Evolutionary conservation across 2,797 vertebrate genomes (phyloP), one percentile per base, ranked within the genome.

Genomic region (Clarias pachynema): DNA sequence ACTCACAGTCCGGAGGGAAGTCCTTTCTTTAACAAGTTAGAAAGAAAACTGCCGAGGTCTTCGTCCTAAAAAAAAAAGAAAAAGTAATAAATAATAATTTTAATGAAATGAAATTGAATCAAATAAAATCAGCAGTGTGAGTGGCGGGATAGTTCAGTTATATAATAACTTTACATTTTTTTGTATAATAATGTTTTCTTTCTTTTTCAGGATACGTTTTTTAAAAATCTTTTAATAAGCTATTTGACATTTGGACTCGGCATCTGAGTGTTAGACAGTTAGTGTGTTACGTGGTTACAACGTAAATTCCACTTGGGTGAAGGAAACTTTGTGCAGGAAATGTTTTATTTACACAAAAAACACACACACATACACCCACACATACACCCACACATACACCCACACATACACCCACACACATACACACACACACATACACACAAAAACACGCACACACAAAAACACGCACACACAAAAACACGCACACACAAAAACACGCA

Each of bases 1-100:
- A 90, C 95, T 92, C 91, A 73, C 87, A 95, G 49, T 85, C 94
- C 92, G 34, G 95, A 93, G 0, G 98, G 98, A 82, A 99, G 95
- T 0, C 97, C 97, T 75, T 99, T 99, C 87, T 99, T 98, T 86
- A 99, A 94, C 7, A 99, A 90, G 0, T 94, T 93, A 0, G 97
- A 99, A 29, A 99, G 96, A 79, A 96, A 98, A 92, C 98, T 99
- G 31, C 98, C 98, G 81, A 99, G 92, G 18, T 99, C 98, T 85
- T 99, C 98, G 22, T 99, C 98, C 98, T 99, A 31, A 70, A 53
- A 75, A 24, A 31, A 83, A 9, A 16, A n/a, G n/a, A 80, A 10
- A 84, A 7, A 70, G 40, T 44, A 0, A 72, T 12, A 40, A 14
- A 44, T 44, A 24, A 24, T 20, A 68, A 31, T 15, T 44, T 44